Base-by-base conservation (phyloP, 2,113 vertebrate species). In the Bos taurus region DNA sequence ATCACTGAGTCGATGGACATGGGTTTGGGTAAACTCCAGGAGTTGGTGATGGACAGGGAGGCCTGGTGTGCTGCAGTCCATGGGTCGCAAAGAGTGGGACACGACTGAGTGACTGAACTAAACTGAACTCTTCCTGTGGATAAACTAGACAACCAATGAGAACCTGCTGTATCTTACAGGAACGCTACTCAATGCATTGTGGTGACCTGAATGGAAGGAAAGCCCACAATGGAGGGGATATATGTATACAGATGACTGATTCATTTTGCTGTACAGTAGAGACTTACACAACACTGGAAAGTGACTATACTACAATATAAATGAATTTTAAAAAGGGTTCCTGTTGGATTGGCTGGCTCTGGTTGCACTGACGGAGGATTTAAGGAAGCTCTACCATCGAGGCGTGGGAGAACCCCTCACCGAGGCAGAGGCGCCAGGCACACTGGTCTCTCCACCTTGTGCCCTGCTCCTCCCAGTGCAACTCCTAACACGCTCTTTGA, bases 111-210 rank as follows among this genome's bases (percentile, higher is more conserved):
- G 0, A 17, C 62, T 64, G 30, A 17, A 64, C 60, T 16, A 30
- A 64, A 33, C 62, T 17, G 62, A 64, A 64, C 30, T 17, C 62
- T 64, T 33, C 15, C n/a, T 71, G 64, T 36, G n/a, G 30, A 33
- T 30, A 25, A 43, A 43, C n/a, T 74, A 25, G 71, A 74, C 2
- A 6, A 14, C 36, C 21, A 3, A 0, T 21, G 36, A 74, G 21
- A 25, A 13, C 36, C 21, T 25, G 36, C 36, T 36, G 17, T 11
- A 21, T 4, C 11, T n/a, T 21, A 10, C 64, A 21, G 9, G 67
- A 6, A 36, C 0, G 10, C 67, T 71, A 12, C 64, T 23, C n/a
- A 21, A 0, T 1, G 17, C 64, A 21, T 0, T 11, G 64, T 1
- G 11, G 21, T 43, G 71, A 12, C 5, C 21, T 43, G 11, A 74